phyloP scores from a whole-genome alignment of 2,113 vertebrate species.

The Alexandromys fortis region DNA sequence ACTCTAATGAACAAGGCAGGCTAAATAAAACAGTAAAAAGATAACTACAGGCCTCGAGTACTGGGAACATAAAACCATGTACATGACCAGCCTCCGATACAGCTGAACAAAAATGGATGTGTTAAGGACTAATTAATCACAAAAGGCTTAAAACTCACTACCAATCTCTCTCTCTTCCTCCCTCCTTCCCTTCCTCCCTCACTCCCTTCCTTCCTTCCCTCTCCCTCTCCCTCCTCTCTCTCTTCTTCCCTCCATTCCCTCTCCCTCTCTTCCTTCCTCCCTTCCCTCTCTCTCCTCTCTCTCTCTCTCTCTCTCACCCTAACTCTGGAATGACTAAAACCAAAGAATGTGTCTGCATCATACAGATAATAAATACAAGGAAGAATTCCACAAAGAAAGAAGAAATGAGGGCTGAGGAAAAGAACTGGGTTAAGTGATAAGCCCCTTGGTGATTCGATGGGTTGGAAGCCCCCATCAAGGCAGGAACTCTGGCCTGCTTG shows the following conservation, averaged over 20 bases:
- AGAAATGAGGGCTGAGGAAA: neutral
- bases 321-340: neutral
- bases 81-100: slow-evolving; percentile 57
- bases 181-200: too few species aligned
- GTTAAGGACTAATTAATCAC: slow-evolving; percentile 63
- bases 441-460: neutral
- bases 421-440: neutral
- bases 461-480: neutral
- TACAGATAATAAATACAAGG: neutral
- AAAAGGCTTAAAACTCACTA: slow-evolving; percentile 38
- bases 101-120: slow-evolving; percentile 52
- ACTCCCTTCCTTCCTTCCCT: too few species aligned
- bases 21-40: slow-evolving; percentile 61
- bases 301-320: neutral
- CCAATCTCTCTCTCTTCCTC: neutral
- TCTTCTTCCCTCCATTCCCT: neutral
- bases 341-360: neutral
- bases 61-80: slow-evolving; percentile 52
- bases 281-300: too few species aligned
- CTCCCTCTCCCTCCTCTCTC: neutral
- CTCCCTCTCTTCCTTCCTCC: neutral
- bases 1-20: slow-evolving; percentile 59
- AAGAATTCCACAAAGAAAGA: slow-evolving; percentile 39
- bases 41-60: slow-evolving; percentile 59
- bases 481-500: neutral